Evolutionary conservation across 1,140 invertebrate genomes (phyloP).

Genomic region (Drosophila teissieri): DNA sequence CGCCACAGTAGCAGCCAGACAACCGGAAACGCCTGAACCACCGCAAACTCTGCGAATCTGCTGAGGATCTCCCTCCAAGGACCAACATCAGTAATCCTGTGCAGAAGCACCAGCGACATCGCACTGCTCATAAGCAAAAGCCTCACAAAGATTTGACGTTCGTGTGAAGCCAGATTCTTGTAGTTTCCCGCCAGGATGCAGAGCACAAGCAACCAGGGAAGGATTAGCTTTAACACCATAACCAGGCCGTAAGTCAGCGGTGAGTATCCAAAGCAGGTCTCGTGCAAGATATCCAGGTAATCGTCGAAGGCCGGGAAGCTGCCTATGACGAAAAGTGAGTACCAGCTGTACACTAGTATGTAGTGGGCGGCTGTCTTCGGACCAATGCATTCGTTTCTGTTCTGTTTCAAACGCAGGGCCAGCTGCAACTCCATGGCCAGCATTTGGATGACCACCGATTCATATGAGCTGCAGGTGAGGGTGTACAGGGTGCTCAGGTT

Average conservation of each 20-base stretch:
- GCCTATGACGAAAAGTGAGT: slow-evolving; percentile 48
- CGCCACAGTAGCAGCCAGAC: slow-evolving; percentile 22
- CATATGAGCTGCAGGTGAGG: slow-evolving; percentile 48
- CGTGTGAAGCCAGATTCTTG: neutral
- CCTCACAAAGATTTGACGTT: slow-evolving; percentile 25
- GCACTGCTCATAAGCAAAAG: slow-evolving; percentile 42
- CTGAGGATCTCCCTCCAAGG: slow-evolving; percentile 9
- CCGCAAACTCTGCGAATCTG: slow-evolving; percentile 11
- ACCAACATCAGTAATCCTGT: slow-evolving; percentile 4
- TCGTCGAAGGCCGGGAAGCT: slow-evolving; percentile 23
- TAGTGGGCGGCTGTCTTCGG: slow-evolving; percentile 16
- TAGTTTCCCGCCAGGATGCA: slow-evolving; percentile 39
- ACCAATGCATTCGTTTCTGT: neutral
- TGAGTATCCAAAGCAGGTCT: slow-evolving; percentile 32
- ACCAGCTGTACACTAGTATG: slow-evolving; percentile 52
- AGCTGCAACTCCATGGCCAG: slow-evolving; percentile 47
- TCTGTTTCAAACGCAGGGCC: slow-evolving; percentile 24
- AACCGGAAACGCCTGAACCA: slow-evolving; percentile 40
- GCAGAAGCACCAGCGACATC: slow-evolving; percentile 35
- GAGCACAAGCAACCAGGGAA: slow-evolving; percentile 43
- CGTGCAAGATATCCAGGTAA: slow-evolving; percentile 16
- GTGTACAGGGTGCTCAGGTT: slow-evolving; percentile 52
- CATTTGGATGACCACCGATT: slow-evolving; percentile 51
- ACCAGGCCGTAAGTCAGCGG: slow-evolving; percentile 12
- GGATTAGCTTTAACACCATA: slow-evolving; percentile 31